Evolutionary conservation across 2,113 vertebrate genomes (phyloP).

Genomic region (Panurus biarmicus): DNA sequence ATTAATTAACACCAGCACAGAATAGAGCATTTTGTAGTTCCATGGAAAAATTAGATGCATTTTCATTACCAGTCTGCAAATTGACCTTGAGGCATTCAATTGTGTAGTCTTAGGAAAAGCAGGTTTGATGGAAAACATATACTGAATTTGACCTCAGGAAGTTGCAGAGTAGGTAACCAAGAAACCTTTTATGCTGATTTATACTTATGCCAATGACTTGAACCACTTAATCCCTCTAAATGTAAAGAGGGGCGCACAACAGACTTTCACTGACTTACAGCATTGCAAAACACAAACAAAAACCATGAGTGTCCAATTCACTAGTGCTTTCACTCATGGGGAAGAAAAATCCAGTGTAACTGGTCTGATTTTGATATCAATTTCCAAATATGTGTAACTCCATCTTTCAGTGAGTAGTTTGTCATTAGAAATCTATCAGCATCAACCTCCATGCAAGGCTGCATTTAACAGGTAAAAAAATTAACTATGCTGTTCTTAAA

Average conservation of each 20-base stretch:
- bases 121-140: background rate
- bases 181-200: background rate
- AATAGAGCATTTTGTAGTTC: background rate
- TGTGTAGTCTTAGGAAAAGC: background rate
- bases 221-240: background rate
- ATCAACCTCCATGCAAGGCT: background rate
- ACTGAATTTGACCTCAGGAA: background rate
- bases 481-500: background rate
- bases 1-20: background rate
- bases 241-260: background rate
- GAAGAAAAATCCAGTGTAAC: background rate
- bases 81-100: background rate
- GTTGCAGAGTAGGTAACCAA: background rate
- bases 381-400: background rate
- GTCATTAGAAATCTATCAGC: background rate
- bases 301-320: rapidly evolving
- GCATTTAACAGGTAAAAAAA: background rate
- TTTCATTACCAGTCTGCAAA: background rate
- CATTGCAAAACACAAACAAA: background rate
- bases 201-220: background rate
- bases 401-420: background rate
- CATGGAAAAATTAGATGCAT: background rate
- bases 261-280: background rate
- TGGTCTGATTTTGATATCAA: background rate
- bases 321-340: no score